Base-by-base conservation (phyloP, 2,888 invertebrate genomes). In the Perdita meconis region DNA sequence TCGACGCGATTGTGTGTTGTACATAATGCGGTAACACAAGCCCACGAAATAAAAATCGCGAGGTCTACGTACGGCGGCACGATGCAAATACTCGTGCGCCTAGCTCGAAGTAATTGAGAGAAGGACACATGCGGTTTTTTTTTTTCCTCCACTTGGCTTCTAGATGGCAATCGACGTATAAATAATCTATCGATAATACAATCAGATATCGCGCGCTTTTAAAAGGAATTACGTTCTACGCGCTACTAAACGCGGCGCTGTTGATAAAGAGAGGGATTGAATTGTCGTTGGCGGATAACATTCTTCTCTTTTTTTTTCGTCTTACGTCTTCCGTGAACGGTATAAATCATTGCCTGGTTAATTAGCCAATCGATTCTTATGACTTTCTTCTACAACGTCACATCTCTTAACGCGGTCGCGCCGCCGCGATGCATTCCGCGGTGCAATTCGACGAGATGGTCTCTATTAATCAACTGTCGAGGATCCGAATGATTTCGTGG, bases 401-500 rank as follows among this genome's bases (percentile, higher is more conserved):
- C 12, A 34, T 2, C 50, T n/a, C 30, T 0, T 13, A 47, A 22
- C 22, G 57, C 44, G 6, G 36, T 56, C 70, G 44, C 22, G 61
- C 55, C 57, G 19, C 47, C 44, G 34, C 10, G 61, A 50, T 68
- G 10, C 59, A 70, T 40, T 40, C 44, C 38, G n/a, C n/a, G n/a
- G 24, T 26, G 56, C 57, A 59, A 38, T 68, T 71, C 44, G 13
- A 65, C n/a, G 26, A 59, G n/a, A 19, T 42, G 50, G 19, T 44
- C 10, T 38, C 77, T 73, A 77, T 81, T 72, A 77, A 81, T 81
- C 78, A 81, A 66, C 73, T 36, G 47, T 40, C 55, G 42, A 65
- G 76, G 61, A 80, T 44, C 22, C 51, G 44, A 55, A 69, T 44
- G 64, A 75, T 71, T 80, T 80, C 61, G 66, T 75, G 75, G 64